phyloP scores from a whole-genome alignment of 23 tunicate species.

The Halocynthia aurantium region DNA sequence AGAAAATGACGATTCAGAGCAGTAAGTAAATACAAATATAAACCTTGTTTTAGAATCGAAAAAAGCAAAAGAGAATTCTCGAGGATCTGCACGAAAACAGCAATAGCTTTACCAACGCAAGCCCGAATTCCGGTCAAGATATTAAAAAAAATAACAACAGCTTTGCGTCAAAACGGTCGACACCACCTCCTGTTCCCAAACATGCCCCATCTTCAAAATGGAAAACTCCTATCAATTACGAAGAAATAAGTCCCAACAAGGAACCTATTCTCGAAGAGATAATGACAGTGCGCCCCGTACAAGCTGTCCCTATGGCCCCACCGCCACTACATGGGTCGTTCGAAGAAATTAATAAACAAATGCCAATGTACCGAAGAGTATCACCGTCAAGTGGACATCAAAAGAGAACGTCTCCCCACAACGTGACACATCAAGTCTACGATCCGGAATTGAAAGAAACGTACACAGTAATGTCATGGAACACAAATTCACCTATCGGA shows the following conservation, averaged over 20 bases:
- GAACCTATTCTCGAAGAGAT: not conserved
- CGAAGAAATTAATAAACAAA: not conserved
- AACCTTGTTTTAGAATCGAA: too few relatives aligned
- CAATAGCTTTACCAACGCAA: too few relatives aligned
- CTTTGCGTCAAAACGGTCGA: not conserved
- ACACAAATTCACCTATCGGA: not conserved
- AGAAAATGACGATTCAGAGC: too few relatives aligned
- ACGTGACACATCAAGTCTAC: too few relatives aligned
- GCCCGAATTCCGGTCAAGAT: not conserved
- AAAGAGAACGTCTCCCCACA: too few relatives aligned
- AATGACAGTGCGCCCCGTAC: not conserved
- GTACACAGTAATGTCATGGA: constrained; percentile 4
- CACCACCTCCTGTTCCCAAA: not conserved
- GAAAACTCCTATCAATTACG: constrained; percentile 9
- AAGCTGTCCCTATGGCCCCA: not conserved
- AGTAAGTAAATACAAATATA: too few relatives aligned
- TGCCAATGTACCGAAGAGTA: not conserved
- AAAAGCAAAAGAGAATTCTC: too few relatives aligned
- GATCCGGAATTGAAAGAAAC: not conserved
- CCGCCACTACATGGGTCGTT: constrained; percentile 2
- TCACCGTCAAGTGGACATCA: too few relatives aligned
- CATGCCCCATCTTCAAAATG: not conserved
- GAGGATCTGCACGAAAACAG: too few relatives aligned
- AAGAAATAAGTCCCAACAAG: not conserved
- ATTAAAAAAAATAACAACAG: not conserved